phyloP scores from a whole-genome alignment of 2,113 vertebrate species.

The Notothenia coriiceps region DNA sequence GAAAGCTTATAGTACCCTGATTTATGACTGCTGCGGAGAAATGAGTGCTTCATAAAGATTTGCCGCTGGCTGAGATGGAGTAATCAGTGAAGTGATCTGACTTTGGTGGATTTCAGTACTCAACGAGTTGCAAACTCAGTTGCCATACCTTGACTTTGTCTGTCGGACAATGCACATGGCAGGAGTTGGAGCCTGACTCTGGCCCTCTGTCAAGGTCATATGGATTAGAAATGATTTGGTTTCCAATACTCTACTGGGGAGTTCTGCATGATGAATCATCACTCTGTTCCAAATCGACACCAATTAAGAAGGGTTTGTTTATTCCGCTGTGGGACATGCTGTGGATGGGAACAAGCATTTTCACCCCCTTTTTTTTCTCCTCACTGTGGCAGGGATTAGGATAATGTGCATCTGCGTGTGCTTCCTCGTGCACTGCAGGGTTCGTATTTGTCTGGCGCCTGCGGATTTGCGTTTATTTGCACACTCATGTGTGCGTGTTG shows the following conservation, averaged over 20 bases:
- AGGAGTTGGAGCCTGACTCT: conserved; percentile 61
- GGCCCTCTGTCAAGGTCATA: conserved; percentile 81
- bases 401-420: conserved; percentile 15
- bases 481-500: conserved; percentile 19
- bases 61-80: conserved; percentile 74
- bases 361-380: conserved; percentile 52
- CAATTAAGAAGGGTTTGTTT: conserved; percentile 82
- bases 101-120: conserved; percentile 72
- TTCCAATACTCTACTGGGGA: conserved; percentile 80
- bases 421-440: conserved; percentile 11
- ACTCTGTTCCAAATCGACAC: conserved; percentile 80
- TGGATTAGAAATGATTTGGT: conserved; percentile 83
- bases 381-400: conserved; percentile 75
- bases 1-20: conserved; percentile 73
- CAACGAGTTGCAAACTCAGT: conserved; percentile 70
- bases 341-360: conserved; percentile 64
- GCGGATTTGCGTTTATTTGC: conserved; percentile 45
- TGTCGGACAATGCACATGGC: conserved; percentile 44
- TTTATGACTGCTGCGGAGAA: conserved; percentile 78
- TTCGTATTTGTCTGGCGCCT: conserved; percentile 55
- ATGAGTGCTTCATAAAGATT: conserved; percentile 82
- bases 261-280: conserved; percentile 83
- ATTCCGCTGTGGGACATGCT: conserved; percentile 72
- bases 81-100: conserved; percentile 82
- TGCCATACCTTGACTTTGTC: conserved; percentile 68